Evolutionary conservation across 2,797 vertebrate species (phyloP).

Genomic region (Eulemur mongoz): DNA sequence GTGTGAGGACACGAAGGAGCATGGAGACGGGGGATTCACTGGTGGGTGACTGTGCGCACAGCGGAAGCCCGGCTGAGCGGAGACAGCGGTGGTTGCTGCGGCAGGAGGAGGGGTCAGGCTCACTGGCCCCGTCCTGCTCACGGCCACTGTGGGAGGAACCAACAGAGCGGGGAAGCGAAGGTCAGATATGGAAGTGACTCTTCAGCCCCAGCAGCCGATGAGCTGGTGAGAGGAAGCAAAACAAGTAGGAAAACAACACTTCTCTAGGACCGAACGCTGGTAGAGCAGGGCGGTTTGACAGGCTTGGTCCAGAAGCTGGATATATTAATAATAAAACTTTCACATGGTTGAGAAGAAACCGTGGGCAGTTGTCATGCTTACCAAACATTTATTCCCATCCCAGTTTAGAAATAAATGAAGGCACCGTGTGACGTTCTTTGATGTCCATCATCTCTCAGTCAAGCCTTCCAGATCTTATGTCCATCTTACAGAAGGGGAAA

Average conservation of each 20-base stretch:
- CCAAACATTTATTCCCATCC: not conserved
- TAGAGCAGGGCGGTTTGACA: not conserved
- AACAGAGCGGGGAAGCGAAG: not conserved
- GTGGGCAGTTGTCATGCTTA: not conserved
- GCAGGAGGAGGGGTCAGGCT: not conserved
- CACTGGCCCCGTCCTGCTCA: fast-evolving
- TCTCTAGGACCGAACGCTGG: not conserved
- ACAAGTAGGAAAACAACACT: fast-evolving
- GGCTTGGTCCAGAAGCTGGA: not conserved
- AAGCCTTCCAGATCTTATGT: not conserved
- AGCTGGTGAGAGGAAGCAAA: not conserved
- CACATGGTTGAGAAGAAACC: not conserved
- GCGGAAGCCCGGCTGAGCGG: no score
- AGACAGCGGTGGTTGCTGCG: not conserved
- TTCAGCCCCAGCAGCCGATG: not conserved
- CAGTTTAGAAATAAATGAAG: not conserved
- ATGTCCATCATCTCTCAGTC: not conserved
- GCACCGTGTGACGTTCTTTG: not conserved
- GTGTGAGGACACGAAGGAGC: fast-evolving
- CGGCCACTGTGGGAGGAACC: fast-evolving
- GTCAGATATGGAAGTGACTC: not conserved
- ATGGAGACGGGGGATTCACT: not conserved
- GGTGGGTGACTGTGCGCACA: not conserved
- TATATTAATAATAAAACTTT: no score
- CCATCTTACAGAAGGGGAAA: not conserved